phyloP scores from a whole-genome alignment of 2,797 vertebrate species.

The Crocidura indochinensis region DNA sequence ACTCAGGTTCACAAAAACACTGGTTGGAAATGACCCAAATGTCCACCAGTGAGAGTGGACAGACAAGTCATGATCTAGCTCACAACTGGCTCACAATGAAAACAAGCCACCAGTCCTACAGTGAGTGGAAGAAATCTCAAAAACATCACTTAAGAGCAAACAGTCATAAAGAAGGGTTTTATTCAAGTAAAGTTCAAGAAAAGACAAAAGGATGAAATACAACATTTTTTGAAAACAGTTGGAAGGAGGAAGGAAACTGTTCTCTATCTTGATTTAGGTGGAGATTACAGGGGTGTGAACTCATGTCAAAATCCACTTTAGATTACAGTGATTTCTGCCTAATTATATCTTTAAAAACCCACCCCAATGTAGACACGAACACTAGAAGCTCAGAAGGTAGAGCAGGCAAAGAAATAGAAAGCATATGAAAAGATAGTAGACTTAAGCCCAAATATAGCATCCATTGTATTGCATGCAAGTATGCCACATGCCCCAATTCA shows the following conservation, averaged over 20 bases:
- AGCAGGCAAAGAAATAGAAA: slow-evolving; percentile 57
- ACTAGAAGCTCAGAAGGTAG: slow-evolving; percentile 15
- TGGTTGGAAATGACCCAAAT: background rate
- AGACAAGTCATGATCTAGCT: background rate
- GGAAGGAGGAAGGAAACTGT: background rate
- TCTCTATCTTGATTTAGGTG: slow-evolving; percentile 3
- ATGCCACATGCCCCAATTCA: slow-evolving; percentile 68
- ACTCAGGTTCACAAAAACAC: background rate
- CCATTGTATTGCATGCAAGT: slow-evolving; percentile 56
- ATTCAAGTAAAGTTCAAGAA: slow-evolving; percentile 17
- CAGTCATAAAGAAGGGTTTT: background rate
- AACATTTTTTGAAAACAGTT: background rate
- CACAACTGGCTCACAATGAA: background rate
- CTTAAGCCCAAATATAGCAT: slow-evolving; percentile 55
- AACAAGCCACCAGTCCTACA: background rate
- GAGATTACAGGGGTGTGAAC: background rate
- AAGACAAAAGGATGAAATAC: background rate
- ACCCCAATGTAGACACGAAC: background rate
- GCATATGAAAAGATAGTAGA: slow-evolving; percentile 44
- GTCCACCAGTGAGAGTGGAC: background rate
- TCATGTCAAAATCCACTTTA: slow-evolving; percentile 44
- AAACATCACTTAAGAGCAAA: background rate
- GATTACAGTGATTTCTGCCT: slow-evolving; percentile 4
- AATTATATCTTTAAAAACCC: slow-evolving; percentile 22
- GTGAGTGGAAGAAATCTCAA: slow-evolving; percentile 10